Evolutionary conservation across 64 coral and sea anemone species (phyloP).

Genomic region (Montipora sp.): DNA sequence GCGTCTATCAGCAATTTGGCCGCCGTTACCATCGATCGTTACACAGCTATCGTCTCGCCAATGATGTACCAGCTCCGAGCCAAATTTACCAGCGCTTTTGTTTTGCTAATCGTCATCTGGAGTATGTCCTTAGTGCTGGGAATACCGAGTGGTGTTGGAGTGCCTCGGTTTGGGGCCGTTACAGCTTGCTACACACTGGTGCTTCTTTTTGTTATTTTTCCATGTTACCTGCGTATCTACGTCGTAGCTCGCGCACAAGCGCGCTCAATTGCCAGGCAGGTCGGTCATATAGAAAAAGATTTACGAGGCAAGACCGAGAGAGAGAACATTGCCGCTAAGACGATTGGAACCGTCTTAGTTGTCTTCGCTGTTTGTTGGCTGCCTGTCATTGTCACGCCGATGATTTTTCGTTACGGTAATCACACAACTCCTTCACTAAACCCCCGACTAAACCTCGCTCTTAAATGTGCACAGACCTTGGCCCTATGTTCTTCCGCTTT

Average conservation of each 20-base stretch:
- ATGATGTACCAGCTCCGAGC: constrained; percentile 70
- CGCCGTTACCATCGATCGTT: constrained; percentile 93
- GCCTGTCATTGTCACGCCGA: constrained; percentile 74
- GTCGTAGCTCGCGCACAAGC: constrained; percentile 80
- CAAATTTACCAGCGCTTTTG: constrained; percentile 31
- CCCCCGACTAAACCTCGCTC: background rate
- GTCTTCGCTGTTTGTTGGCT: constrained; percentile 93
- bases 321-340: constrained; percentile 91
- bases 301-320: constrained; percentile 14
- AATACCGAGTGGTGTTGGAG: constrained; percentile 10
- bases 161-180: constrained; percentile 11
- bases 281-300: constrained; percentile 48
- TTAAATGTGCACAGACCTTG: constrained; percentile 86
- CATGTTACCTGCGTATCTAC: constrained; percentile 84
- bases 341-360: constrained; percentile 76
- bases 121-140: constrained; percentile 64
- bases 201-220: constrained; percentile 61
- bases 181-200: constrained; percentile 59
- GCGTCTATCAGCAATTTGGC: constrained; percentile 89
- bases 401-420: constrained; percentile 51
- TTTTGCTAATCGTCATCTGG: constrained; percentile 77
- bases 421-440: background rate
- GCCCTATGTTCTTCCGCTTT: constrained; percentile 87
- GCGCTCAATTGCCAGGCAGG: constrained; percentile 64
- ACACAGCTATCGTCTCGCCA: constrained; percentile 80